Conservation (phyloP, 1,140 invertebrate genomes). For the Holotrichia oblita region DNA sequence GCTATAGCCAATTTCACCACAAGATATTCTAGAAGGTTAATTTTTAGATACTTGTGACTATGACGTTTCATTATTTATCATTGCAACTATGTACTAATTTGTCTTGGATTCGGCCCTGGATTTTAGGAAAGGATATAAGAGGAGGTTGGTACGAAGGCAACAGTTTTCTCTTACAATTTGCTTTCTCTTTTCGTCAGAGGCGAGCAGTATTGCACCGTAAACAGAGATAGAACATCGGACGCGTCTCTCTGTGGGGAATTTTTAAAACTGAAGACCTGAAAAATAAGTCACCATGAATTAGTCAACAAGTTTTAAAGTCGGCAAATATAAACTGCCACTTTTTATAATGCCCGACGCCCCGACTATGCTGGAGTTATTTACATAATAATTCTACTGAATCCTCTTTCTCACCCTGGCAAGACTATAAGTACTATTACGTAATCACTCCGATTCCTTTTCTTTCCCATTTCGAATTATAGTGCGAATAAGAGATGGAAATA, state of each 20-base stretch:
- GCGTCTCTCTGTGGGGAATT: conserved; percentile 42
- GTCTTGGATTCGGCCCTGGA: background rate
- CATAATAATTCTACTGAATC: conserved; percentile 54
- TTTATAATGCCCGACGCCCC: conserved; percentile 46
- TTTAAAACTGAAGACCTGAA: conserved; percentile 40
- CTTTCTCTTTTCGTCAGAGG: conserved; percentile 38
- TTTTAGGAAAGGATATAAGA: background rate
- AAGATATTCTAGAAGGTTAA: too few species aligned
- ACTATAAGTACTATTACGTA: conserved; percentile 43
- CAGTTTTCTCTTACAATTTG: conserved; percentile 3
- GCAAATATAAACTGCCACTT: conserved; percentile 58
- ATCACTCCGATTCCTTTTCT: conserved; percentile 26
- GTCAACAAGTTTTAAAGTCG: conserved; percentile 58
- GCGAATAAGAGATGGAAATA: background rate
- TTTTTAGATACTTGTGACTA: too few species aligned
- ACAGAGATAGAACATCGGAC: background rate
- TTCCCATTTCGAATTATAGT: background rate
- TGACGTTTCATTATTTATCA: too few species aligned
- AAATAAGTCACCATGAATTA: conserved; percentile 58
- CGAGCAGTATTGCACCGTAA: background rate
- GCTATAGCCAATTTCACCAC: too few species aligned
- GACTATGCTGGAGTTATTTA: conserved; percentile 53
- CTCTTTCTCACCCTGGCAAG: conserved; percentile 38
- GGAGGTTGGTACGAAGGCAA: background rate
- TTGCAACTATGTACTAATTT: too few species aligned